Percentiles rank a stretch among this genome's conserved stretches.
Conservation (phyloP, 37 sponge, comb jelly and placozoan genomes). For the Amphimedon queenslandica region DNA sequence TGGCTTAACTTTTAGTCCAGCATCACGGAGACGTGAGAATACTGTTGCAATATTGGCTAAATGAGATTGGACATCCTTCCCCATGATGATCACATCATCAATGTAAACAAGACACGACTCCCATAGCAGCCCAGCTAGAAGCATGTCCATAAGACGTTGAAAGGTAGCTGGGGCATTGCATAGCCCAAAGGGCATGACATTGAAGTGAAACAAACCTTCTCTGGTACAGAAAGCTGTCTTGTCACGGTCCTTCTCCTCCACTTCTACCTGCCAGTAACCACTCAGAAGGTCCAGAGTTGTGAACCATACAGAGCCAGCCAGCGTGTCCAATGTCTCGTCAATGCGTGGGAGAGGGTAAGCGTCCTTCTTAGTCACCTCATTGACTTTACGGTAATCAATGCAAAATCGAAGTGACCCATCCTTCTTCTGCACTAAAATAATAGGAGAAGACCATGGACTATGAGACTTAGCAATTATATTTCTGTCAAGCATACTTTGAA, state of each 20-base stretch:
- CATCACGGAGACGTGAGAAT: slow-evolving; percentile 15
- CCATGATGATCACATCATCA: slow-evolving; percentile 35
- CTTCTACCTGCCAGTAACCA: slow-evolving; percentile 42
- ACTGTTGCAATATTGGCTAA: slow-evolving; percentile 14
- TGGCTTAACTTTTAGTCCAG: slow-evolving; percentile 23
- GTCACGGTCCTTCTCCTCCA: slow-evolving; percentile 9
- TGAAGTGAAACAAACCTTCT: slow-evolving; percentile 36
- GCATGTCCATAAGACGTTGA: slow-evolving; percentile 28
- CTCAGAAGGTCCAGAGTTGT: slow-evolving; percentile 21
- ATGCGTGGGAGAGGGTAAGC: slow-evolving; percentile 37
- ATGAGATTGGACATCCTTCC: slow-evolving; percentile 24
- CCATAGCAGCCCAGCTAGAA: slow-evolving; percentile 29
- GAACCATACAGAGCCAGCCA: slow-evolving; percentile 32
- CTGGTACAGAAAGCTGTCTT: slow-evolving; percentile 46
- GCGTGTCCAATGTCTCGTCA: slow-evolving; percentile 28
- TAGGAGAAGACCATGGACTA: slow-evolving; percentile 38
- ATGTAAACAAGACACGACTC: slow-evolving; percentile 33
- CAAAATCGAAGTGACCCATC: slow-evolving; percentile 23
- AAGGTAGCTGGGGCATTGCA: slow-evolving; percentile 37
- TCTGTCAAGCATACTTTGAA: slow-evolving; percentile 18
- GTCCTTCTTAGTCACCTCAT: slow-evolving; percentile 21
- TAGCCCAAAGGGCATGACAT: slow-evolving; percentile 49
- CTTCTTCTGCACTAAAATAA: slow-evolving; percentile 29
- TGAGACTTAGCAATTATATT: slow-evolving; percentile 19
- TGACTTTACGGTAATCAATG: slow-evolving; percentile 29